Percentiles rank a stretch among this genome's conserved stretches.
These are phyloP conservation scores for Mesitornis unicolor DNA, from an alignment of 2,113 vertebrate species.

Conservation along the genomic window DNA sequence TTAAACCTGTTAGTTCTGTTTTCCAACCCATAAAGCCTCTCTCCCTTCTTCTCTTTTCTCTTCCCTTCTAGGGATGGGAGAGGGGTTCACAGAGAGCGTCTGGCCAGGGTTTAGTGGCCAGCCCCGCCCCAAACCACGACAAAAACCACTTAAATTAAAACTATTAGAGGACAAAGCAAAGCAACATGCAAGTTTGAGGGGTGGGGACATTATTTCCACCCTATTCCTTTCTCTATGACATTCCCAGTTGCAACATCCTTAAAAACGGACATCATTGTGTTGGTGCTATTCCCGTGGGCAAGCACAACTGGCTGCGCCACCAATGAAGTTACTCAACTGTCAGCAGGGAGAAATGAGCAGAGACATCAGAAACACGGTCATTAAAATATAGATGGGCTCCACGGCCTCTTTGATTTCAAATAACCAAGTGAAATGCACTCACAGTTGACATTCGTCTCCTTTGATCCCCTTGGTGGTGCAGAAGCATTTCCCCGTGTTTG, in stretches of 20 bases:
- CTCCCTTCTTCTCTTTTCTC: too few species aligned
- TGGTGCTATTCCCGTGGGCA: neutral
- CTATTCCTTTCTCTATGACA: neutral
- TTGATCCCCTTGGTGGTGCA: slow-evolving; percentile 99
- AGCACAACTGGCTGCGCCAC: neutral
- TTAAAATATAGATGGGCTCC: neutral
- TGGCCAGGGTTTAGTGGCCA: too few species aligned
- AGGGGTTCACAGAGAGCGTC: too few species aligned
- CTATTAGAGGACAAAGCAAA: neutral
- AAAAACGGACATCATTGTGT: neutral
- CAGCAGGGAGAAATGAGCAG: neutral
- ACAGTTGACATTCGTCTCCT: slow-evolving; percentile 97
- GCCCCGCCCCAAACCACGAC: too few species aligned
- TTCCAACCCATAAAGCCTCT: too few species aligned
- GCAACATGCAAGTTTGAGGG: accelerated
- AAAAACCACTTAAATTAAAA: neutral
- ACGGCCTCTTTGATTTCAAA: neutral
- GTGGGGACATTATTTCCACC: neutral
- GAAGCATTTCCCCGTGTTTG: slow-evolving; percentile 94
- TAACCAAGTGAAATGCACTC: slow-evolving; percentile 65
- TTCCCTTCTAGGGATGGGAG: too few species aligned
- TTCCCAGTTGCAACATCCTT: neutral
- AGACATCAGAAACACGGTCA: neutral
- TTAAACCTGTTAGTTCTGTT: too few species aligned
- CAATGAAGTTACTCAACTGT: neutral